Evolutionary conservation across 2,797 vertebrate genomes (phyloP), one percentile per base, ranked within the genome.

Genomic region (Crenuchus spilurus): DNA sequence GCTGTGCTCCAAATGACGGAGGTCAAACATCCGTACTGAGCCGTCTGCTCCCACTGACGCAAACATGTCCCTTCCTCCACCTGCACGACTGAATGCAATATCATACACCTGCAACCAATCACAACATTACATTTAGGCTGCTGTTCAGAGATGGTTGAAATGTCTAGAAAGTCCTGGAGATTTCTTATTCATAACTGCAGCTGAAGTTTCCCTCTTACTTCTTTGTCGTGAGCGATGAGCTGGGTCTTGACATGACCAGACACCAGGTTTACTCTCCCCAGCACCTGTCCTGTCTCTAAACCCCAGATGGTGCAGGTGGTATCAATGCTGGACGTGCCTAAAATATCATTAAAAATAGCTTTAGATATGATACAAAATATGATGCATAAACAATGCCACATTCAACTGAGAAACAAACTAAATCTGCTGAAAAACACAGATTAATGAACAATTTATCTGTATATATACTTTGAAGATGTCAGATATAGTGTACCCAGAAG

Each of bases 261-360:
- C 60, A 99, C 97, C 44, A 98, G 92, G 85, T 99, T 99, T 44
- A 99, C 97, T 76, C 97, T 92, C 41, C 97, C 97, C 55, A 99
- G 84, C 62, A 98, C 96, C 86, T 99, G 97, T 31, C 97, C 97
- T 0, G 97, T 99, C 87, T 99, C 97, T 88, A 99, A 84, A 1
- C 97, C 97, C 97, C 97, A 99, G 86, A 99, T 99, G 20, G 97
- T 99, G 77, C 97, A 99, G 61, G 97, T 99, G 63, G 97, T 99
- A 85, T 99, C 97, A 14, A 99, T 98, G 84, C 97, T 99, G 60
- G 97, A 99, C 0, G 97, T 99, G 66, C 97, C 97, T 99, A 82
- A 54, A 83, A 81, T 54, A 37, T 1, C 39, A 74, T 6, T 24
- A 39, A 37, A 22, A 4, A 46, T 8, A 22, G 20, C 26, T 16